Base-by-base conservation (phyloP, 2,113 vertebrate genomes). In the Neolamprologus cancellatus region DNA sequence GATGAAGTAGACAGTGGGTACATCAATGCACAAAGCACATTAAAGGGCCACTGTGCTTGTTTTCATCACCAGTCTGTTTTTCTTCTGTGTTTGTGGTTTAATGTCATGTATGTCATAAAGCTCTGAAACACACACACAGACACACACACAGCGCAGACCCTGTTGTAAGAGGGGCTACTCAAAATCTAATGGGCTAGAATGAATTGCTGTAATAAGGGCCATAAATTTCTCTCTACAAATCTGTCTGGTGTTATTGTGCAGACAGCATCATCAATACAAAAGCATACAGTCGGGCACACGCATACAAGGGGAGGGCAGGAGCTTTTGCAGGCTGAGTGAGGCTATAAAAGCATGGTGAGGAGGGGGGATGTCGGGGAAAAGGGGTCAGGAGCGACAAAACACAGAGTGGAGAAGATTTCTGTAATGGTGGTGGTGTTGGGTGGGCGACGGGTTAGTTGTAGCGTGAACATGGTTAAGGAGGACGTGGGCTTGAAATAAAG, bases 161-260 rank as follows among this genome's bases (percentile, higher is more conserved):
- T 52, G 53, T 57, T 71, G 52, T 36, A 86, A 84, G 78, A 84
- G 66, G 55, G 84, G 84, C 76, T 82, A 82, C 89, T 94, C 84
- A 80, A 88, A 57, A 84, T 85, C 84, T 93, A 94, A 95, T 93
- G 93, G 87, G 17, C 83, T 48, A 82, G 84, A 94, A 93, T 92
- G 79, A 94, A 93, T 91, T 83, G 88, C 55, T 34, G 32, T 88
- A 90, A 94, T 83, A 91, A 90, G 50, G 81, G 41, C 52, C 78
- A 82, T 93, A 91, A 90, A 93, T 91, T 83, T 71, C 66, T 82
- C 69, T 55, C 59, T 20, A 69, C 53, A 89, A 87, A 84, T 53
- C 54, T 50, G 78, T 61, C 80, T 64, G 46, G 32, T 82, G 85
- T 82, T 53, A 20, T 74, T 57, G 76, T 57, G 78, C 25, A 88